Conservation (phyloP, 1,140 invertebrate genomes). For the Zelostemma sp. region DNA sequence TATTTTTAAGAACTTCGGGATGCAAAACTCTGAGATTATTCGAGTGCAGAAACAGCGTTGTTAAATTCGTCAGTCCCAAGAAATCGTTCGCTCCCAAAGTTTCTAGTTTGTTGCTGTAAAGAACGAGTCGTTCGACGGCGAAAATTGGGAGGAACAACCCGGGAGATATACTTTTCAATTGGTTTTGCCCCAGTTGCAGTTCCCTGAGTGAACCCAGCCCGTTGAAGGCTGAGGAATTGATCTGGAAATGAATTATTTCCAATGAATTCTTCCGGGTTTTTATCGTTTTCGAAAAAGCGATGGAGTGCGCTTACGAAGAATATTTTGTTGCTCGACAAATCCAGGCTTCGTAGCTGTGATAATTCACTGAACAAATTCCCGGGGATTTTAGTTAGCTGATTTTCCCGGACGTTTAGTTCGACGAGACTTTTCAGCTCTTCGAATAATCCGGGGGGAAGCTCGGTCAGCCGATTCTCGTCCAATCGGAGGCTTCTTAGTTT, state of each 20-base stretch:
- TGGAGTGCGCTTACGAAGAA: conserved; percentile 52
- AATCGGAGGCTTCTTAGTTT: conserved; percentile 78
- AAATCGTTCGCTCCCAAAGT: conserved; percentile 70
- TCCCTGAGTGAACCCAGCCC: conserved; percentile 71
- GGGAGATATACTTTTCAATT: conserved; percentile 69
- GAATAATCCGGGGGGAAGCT: conserved; percentile 72
- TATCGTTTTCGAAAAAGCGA: conserved; percentile 6
- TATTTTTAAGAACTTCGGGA: conserved; percentile 67
- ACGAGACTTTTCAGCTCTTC: conserved; percentile 68
- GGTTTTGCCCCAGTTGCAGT: conserved; percentile 74
- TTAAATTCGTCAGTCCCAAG: conserved; percentile 71
- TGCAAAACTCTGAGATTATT: conserved; percentile 72
- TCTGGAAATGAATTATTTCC: conserved; percentile 18
- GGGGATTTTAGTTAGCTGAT: conserved; percentile 71
- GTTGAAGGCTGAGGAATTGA: conserved; percentile 64
- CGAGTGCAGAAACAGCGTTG: conserved; percentile 75
- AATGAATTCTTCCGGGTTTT: not conserved
- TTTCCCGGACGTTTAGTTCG: conserved; percentile 75
- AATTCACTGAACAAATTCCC: conserved; percentile 73
- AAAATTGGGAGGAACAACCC: conserved; percentile 67
- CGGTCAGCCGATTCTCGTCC: conserved; percentile 77
- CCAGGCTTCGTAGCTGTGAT: conserved; percentile 58
- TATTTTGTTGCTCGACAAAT: conserved; percentile 71
- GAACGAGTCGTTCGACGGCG: conserved; percentile 72
- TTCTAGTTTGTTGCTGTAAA: conserved; percentile 75